phyloP scores from a whole-genome alignment of 2,888 invertebrate genomes.

The Beris chalybata region DNA sequence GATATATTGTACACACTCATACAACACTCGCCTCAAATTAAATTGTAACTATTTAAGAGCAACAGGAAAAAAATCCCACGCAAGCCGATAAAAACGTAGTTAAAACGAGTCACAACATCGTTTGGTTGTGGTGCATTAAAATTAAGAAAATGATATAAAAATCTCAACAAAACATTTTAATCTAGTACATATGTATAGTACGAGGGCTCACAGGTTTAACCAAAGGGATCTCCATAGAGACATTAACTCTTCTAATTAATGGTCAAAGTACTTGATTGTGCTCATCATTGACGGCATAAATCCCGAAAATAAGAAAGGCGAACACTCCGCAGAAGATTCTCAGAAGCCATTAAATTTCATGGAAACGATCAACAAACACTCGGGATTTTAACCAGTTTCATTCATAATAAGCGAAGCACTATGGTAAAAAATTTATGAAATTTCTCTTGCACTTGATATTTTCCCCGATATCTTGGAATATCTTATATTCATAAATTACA shows the following conservation, averaged over 20 bases:
- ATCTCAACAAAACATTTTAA: constrained; percentile 33
- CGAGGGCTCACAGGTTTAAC: not conserved
- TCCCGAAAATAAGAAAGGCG: constrained; percentile 2
- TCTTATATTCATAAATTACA: constrained; percentile 11
- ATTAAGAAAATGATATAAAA: constrained; percentile 37
- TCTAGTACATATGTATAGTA: not conserved
- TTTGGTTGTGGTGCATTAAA: constrained; percentile 31
- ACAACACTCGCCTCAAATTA: too few species aligned
- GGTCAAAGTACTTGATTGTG: constrained; percentile 11
- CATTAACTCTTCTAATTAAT: constrained; percentile 32
- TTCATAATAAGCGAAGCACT: constrained; percentile 18
- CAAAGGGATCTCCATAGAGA: constrained; percentile 26
- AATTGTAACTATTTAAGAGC: too few species aligned
- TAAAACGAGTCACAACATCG: constrained; percentile 29
- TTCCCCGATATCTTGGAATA: not conserved
- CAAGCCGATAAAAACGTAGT: constrained; percentile 11
- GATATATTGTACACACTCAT: not conserved
- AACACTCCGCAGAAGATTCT: not conserved
- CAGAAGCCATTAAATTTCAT: constrained; percentile 19
- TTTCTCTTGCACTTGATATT: not conserved
- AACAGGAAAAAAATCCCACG: constrained; percentile 7
- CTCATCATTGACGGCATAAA: constrained; percentile 24
- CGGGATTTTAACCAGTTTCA: constrained; percentile 32
- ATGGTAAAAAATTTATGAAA: not conserved
- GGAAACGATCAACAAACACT: constrained; percentile 18